Base-by-base conservation (phyloP, 1,140 invertebrate species). In the Atopsyche davidsoni region DNA sequence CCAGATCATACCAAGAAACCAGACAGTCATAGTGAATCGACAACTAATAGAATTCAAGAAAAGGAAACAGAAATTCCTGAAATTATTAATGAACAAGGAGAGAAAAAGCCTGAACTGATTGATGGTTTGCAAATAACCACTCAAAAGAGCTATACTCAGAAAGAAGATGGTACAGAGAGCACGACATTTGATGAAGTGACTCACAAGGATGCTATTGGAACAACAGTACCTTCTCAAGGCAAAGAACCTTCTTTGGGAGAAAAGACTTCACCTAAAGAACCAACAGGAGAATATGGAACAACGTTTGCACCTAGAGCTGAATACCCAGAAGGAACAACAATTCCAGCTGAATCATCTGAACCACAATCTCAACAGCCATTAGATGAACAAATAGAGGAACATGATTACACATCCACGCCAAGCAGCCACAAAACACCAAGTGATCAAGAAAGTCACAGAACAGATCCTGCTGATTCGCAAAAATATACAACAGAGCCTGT, bases 271-370 rank as follows among this genome's bases (percentile, higher is more conserved):
- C 24, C 49, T 39, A 16, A 43, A 28, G 42, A 51, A 36, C 16
- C 46, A 46, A 7, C n/a, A 48, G 23, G 32, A 38, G 45, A 58
- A 35, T 24, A 32, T 42, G 44, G 56, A 31, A 24, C 38, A 34
- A 38, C 53, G 9, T 10, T 14, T 13, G 14, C 14, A 24, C 22
- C 35, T 3, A 3, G 22, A 10, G 36, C n/a, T 39, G 36, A 39
- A 3, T 16, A n/a, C 2, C 10, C 16, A 4, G 9, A 36, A 21
- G 17, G 23, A 13, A 23, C 34, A 2, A 18, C 16, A 23, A 13
- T n/a, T 9, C 35, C 22, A 10, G 35, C 19, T 4, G 23, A 14
- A 4, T 17, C n/a, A 19, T 13, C 38, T n/a, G 9, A 22, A 23
- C 19, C 31, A n/a, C 10, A n/a, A 23, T 14, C 19, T 7, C 35